Conservation (phyloP, 2,888 invertebrate species). For the Buathra laborator region DNA sequence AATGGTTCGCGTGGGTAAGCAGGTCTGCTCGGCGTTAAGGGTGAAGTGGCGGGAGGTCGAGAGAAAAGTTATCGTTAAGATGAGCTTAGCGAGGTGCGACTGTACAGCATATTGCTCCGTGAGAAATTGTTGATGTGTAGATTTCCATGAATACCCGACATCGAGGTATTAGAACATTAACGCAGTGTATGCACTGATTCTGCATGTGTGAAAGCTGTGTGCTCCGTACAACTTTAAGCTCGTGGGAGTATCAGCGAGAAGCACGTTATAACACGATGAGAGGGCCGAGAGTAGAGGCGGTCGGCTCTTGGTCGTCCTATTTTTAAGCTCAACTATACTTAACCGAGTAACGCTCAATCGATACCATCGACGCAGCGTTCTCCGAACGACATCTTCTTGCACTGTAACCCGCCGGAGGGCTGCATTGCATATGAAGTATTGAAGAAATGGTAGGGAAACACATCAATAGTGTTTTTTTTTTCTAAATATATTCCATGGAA, state of each 20-base stretch:
- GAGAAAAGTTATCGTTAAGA: not conserved
- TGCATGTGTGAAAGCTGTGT: not conserved
- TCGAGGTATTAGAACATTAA: not conserved
- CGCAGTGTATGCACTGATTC: not conserved
- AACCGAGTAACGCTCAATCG: slow-evolving; percentile 81
- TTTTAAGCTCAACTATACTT: slow-evolving; percentile 79
- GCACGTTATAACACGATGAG: slow-evolving; percentile 59
- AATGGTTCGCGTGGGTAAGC: too few relatives aligned
- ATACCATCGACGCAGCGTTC: slow-evolving; percentile 77
- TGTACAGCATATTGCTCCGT: not conserved
- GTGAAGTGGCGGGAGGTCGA: not conserved
- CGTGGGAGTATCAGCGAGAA: slow-evolving; percentile 55
- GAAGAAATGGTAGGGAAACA: not conserved
- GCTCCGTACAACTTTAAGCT: slow-evolving; percentile 14
- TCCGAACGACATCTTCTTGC: slow-evolving; percentile 70
- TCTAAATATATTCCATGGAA: not conserved
- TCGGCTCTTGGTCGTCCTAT: slow-evolving; percentile 75
- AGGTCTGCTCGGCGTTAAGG: too few relatives aligned
- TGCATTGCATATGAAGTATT: not conserved
- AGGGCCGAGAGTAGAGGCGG: slow-evolving; percentile 56
- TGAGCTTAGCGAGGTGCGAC: not conserved
- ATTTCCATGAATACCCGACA: slow-evolving; percentile 10
- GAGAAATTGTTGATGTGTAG: slow-evolving; percentile 9
- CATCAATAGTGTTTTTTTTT: not conserved
- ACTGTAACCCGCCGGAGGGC: not conserved